Evolutionary conservation across 2,113 vertebrate genomes (phyloP), one percentile per base, ranked within the genome.

Genomic region (Beaufortia kweichowensis): DNA sequence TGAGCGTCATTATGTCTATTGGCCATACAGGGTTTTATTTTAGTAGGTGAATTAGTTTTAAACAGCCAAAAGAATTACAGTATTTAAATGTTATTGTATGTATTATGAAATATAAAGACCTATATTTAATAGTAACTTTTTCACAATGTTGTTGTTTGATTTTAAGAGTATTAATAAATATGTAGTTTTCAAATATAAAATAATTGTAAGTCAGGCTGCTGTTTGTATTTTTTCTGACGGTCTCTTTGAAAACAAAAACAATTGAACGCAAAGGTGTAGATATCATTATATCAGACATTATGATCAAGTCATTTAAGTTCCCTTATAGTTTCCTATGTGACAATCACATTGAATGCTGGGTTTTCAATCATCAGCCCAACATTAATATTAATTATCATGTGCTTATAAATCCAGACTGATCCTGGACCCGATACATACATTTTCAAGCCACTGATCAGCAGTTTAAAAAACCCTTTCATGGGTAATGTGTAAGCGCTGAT

Each of bases 371-470:
- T 48, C 6, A 56, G 2, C 6, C 14, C 12, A 11, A 55, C 39
- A 21, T 46, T 61, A 43, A 15, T 61, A n/a, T n/a, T n/a, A n/a
- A n/a, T 48, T 7, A 21, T 31, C 26, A 29, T 43, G 24, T 59
- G 55, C 10, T 39, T 23, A 73, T 26, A 33, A 72, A 72, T 28
- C 15, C 28, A 56, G n/a, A 70, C 48, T 55, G 28, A 70, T 70
- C 67, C 26, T 70, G 31, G 31, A 57, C 24, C 15, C 19, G 56
- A 46, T 28, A 60, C 9, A 24, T 73, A 60, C 6, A n/a, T 70
- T 48, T 73, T 21, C 4, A n/a, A n/a, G 60, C 46, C 10, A 15
- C 35, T 7, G 15, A 65, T 43, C 41, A 8, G 39, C 63, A 63
- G 48, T 48, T 24, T 31, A 29, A 17, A 48, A 6, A 24, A 39